Base-by-base conservation (phyloP, 2,797 vertebrate species). In the Megalops cyprinoides region DNA sequence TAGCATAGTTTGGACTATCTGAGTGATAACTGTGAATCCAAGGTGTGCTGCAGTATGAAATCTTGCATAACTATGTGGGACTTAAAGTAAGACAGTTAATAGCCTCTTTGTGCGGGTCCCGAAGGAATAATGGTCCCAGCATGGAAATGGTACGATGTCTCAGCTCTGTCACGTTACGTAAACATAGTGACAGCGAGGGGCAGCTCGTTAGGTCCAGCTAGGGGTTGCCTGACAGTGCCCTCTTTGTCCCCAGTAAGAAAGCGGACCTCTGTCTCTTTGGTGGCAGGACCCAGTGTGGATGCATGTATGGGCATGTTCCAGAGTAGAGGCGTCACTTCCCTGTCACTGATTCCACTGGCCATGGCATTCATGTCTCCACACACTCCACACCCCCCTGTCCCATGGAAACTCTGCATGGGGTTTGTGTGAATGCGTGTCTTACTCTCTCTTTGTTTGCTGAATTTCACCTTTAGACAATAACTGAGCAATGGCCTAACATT, bases 241-340 rank as follows among this genome's bases (percentile, higher is more conserved):
- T 81, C 87, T 91, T 94, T 94, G 92, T 92, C 83, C 42, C 65
- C 49, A 78, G 42, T 83, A 86, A 88, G 18, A 90, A 85, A 56
- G 62, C 83, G 83, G 56, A 85, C 77, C 77, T 86, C 87, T 76
- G 87, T 87, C 85, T 55, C 65, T 77, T 28, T 71, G 62, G 75
- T 49, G 87, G 85, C 55, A 65, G 3, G 18, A 79, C n/a, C 49
- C 75, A 46, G n/a, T 18, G 60, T 0, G 0, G 25, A 25, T 77
- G 28, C 6, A 10, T 51, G 44, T 9, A 25, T 44, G 20, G 23
- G 69, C 18, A 9, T 74, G 71, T 74, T 37, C 14, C 65, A 69
- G 34, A 42, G 23, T 20, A 9, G 10, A 12, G 42, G 69, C 4
- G 39, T n/a, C n/a, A 44, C 69, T 23, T 44, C 20, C 69, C 31